phyloP scores from a whole-genome alignment of 2,888 invertebrate genomes.

The Drosophila histrio region DNA sequence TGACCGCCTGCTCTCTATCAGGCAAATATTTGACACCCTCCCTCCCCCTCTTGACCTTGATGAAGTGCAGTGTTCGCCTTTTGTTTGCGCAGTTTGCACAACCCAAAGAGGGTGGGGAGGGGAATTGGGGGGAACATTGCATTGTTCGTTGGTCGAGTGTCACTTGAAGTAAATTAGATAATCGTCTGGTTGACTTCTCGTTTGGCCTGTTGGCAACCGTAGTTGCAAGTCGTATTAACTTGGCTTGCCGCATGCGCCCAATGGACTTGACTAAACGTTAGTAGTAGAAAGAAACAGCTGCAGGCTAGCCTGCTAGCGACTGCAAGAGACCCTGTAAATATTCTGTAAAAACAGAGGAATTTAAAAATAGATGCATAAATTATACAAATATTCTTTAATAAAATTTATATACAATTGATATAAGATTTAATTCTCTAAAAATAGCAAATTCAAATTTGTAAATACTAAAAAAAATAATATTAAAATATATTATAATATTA shows the following conservation, averaged over 20 bases:
- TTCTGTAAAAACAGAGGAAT: too few relatives aligned
- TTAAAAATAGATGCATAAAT: too few relatives aligned
- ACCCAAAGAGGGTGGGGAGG: constrained; percentile 6
- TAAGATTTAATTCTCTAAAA: too few relatives aligned
- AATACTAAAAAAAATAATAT: too few relatives aligned
- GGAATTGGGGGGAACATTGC: constrained; percentile 2
- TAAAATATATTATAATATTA: too few relatives aligned
- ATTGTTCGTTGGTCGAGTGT: constrained; percentile 24
- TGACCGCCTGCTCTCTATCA: constrained; percentile 8
- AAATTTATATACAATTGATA: too few relatives aligned
- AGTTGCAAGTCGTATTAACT: constrained; percentile 21
- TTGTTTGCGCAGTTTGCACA: constrained; percentile 49
- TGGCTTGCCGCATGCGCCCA: constrained; percentile 2
- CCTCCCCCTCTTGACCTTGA: constrained; percentile 66
- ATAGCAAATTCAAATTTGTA: too few relatives aligned
- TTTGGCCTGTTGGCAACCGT: constrained; percentile 1
- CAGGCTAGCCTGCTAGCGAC: too few relatives aligned
- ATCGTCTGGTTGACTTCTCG: constrained; percentile 15
- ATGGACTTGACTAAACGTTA: constrained; percentile 11
- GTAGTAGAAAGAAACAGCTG: too few relatives aligned
- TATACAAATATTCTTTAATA: too few relatives aligned
- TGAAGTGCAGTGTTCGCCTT: constrained; percentile 38
- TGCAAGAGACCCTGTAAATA: too few relatives aligned
- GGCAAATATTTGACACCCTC: constrained; percentile 59
- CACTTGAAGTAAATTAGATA: constrained; percentile 55